Conservation (phyloP, 2,113 vertebrate species). For the Oncorhynchus nerka region DNA sequence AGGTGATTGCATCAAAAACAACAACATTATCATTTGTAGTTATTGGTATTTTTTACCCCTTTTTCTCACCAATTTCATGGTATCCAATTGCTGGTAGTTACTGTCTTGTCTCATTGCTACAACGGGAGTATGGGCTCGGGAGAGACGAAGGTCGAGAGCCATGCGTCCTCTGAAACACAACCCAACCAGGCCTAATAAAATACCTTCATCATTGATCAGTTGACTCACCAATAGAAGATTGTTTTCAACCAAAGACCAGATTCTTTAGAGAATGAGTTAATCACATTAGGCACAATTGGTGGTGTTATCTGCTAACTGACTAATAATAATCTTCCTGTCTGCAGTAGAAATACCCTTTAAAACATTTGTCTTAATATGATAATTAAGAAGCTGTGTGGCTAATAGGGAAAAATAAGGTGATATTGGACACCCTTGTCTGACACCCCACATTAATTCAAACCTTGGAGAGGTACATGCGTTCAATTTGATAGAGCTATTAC, state of each 20-base stretch:
- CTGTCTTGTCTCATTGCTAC: no score
- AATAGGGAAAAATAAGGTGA: not conserved
- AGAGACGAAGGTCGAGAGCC: no score
- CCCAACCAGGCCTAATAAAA: no score
- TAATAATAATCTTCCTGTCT: conserved; percentile 7
- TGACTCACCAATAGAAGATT: no score
- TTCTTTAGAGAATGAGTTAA: conserved; percentile 3
- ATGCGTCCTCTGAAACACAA: no score
- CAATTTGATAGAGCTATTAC: not conserved
- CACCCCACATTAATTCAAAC: not conserved
- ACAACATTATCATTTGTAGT: not conserved
- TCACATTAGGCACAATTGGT: not conserved
- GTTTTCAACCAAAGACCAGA: not conserved
- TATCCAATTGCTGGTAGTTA: no score
- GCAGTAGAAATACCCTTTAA: not conserved
- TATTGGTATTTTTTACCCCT: not conserved
- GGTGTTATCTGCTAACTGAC: conserved; percentile 11
- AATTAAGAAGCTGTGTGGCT: not conserved
- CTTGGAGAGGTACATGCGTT: not conserved
- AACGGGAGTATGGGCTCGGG: no score
- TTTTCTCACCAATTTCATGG: no score
- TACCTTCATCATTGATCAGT: no score
- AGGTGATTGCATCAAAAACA: not conserved
- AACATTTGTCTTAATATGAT: not conserved
- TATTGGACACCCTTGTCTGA: conserved; percentile 7